Evolutionary conservation across 1,140 invertebrate genomes (phyloP).

Genomic region (Semibalanus balanoides): DNA sequence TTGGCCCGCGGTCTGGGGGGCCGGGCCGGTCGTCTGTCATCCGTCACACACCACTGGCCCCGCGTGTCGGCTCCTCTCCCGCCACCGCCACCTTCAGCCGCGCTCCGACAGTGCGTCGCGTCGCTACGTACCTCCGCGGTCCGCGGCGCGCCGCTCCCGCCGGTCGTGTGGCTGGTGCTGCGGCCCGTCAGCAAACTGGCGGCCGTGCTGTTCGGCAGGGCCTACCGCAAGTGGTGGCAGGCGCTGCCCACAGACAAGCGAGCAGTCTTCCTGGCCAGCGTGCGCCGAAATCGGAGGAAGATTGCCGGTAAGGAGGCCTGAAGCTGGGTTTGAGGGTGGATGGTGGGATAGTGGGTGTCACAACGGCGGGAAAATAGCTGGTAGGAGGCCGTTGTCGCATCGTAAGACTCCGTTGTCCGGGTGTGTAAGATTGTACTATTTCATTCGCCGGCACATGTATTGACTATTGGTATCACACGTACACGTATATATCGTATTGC

Average conservation of each 20-base stretch:
- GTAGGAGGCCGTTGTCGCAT: no score
- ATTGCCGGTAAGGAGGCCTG: conserved; percentile 17
- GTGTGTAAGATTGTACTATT: no score
- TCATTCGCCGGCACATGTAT: no score
- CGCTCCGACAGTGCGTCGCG: no score
- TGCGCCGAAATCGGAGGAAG: conserved; percentile 27
- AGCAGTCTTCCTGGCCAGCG: conserved; percentile 20
- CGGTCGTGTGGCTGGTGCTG: conserved; percentile 17
- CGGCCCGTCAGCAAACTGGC: conserved; percentile 27
- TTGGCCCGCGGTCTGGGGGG: not conserved
- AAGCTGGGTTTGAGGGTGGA: no score
- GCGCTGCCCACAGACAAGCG: conserved; percentile 28
- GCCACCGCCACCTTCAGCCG: no score
- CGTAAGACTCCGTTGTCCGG: no score
- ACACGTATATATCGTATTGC: no score
- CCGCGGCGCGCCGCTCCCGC: not conserved
- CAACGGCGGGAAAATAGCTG: no score
- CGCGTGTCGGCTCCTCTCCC: no score
- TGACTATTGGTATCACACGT: no score
- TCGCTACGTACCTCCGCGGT: not conserved
- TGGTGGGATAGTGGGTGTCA: no score
- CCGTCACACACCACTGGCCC: not conserved
- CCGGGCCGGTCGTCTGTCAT: not conserved
- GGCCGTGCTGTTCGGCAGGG: conserved; percentile 29
- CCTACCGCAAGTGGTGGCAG: conserved; percentile 36